Conservation (phyloP, 2,797 vertebrate genomes). For the Brachyalestes nurse region DNA sequence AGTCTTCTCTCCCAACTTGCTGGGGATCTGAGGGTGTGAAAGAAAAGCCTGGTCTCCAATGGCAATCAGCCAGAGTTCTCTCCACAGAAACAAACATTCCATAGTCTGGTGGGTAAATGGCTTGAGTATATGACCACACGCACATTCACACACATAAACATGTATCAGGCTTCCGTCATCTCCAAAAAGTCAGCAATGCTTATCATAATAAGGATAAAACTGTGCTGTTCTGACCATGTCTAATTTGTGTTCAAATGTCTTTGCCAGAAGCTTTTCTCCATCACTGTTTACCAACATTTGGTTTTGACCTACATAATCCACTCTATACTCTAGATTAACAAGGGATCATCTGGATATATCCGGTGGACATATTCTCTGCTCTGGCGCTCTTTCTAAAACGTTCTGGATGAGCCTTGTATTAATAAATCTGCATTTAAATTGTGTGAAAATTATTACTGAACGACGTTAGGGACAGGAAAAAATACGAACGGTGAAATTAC, state of each 20-base stretch:
- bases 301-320: conserved; percentile 5
- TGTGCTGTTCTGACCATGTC: background rate
- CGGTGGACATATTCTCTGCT: conserved; percentile 14
- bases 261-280: background rate
- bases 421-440: conserved; percentile 72
- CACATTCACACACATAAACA: conserved; percentile 27
- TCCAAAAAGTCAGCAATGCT: conserved; percentile 10
- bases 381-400: background rate
- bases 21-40: conserved; percentile 59
- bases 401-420: conserved; percentile 49
- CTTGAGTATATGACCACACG: conserved; percentile 52
- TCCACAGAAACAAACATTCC: conserved; percentile 52
- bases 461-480: conserved; percentile 66
- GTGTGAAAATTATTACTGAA: conserved; percentile 61
- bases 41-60: conserved; percentile 54
- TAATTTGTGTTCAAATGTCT: conserved; percentile 9
- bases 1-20: conserved; percentile 57
- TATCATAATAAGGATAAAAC: conserved; percentile 26
- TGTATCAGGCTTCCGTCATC: conserved; percentile 35
- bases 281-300: conserved; percentile 16
- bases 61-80: conserved; percentile 55
- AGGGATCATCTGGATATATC: background rate
- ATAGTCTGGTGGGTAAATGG: conserved; percentile 46
- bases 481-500: conserved; percentile 75
- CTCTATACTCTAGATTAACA: background rate